These are phyloP conservation scores for Plotosus lineatus DNA, from an alignment of 2,113 vertebrate species.

Conservation along the genomic window DNA sequence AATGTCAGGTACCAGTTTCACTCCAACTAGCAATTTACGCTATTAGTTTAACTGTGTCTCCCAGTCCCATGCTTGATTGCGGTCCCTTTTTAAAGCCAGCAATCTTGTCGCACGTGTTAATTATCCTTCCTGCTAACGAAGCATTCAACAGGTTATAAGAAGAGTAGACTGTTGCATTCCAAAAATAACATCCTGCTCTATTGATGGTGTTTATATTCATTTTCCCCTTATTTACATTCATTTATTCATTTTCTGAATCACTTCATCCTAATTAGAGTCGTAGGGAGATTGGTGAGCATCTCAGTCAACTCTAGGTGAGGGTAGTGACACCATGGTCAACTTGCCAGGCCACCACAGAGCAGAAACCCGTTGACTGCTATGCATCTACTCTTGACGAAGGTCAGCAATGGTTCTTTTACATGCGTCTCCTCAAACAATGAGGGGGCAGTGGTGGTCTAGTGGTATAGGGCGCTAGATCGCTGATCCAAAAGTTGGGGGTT, in stretches of 20 bases:
- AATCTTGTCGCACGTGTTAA: constrained; percentile 2
- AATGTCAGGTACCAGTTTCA: not conserved
- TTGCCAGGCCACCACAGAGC: no score
- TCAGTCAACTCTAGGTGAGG: no score
- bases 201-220: not conserved
- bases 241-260: not conserved
- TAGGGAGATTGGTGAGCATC: no score
- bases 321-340: no score
- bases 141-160: constrained; percentile 3
- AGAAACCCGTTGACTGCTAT: no score
- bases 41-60: constrained; percentile 13
- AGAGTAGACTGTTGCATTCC: not conserved
- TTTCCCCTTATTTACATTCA: not conserved
- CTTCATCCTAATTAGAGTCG: no score
- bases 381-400: no score
- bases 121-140: not conserved
- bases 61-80: not conserved
- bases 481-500: no score
- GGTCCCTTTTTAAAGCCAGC: not conserved
- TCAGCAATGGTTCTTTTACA: no score
- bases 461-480: no score
- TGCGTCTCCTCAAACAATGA: no score
- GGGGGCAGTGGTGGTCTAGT: no score
- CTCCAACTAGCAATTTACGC: not conserved
- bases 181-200: not conserved